A percentile compares a stretch with the other conserved stretches of the same genome.
These are phyloP conservation scores for Bolborhynchus lineola DNA, from an alignment of 2,113 vertebrate species.

Conservation along the genomic window DNA sequence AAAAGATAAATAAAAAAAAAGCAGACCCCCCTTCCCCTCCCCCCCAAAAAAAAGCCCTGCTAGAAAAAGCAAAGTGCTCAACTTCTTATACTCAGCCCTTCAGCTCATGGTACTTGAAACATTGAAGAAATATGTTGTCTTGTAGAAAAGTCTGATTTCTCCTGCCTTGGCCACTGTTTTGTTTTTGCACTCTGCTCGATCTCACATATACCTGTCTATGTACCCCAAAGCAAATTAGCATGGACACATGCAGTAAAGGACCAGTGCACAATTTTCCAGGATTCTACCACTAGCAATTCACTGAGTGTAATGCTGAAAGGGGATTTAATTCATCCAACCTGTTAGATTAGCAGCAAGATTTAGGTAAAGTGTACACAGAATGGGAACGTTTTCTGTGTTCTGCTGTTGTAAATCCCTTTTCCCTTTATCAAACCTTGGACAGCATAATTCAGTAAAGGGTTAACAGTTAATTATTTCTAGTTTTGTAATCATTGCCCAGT, in stretches of 20 bases:
- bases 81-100: neutral
- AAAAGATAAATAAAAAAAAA: neutral
- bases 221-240: neutral
- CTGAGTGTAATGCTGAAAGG: neutral
- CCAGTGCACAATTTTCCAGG: neutral
- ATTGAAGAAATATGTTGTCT: neutral
- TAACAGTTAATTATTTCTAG: neutral
- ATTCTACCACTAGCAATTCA: neutral
- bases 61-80: neutral
- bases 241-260: neutral
- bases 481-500: neutral
- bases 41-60: too few relatives aligned
- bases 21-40: too few relatives aligned
- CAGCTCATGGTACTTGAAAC: neutral
- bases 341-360: neutral
- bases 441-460: neutral
- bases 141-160: neutral
- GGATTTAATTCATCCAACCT: neutral
- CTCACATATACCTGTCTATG: neutral
- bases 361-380: neutral
- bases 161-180: neutral
- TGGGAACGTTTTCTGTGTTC: neutral
- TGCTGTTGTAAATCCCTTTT: neutral
- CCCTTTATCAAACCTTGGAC: neutral
- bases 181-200: neutral